Percentiles rank a stretch among this genome's conserved stretches.
These are phyloP conservation scores for Xiphophorus birchmanni DNA, from an alignment of 2,797 vertebrate species.

Conservation along the genomic window DNA sequence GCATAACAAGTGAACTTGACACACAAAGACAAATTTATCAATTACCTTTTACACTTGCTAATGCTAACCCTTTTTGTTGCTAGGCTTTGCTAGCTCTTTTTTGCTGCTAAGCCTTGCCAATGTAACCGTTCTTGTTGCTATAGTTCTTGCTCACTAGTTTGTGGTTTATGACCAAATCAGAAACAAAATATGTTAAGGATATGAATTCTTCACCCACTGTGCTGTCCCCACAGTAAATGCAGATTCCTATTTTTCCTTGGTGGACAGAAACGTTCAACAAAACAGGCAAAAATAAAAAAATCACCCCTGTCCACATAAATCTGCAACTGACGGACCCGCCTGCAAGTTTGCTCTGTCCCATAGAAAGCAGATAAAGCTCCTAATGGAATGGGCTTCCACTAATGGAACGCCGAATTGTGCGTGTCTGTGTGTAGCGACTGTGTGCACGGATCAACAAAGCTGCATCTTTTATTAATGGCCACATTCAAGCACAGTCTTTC, in stretches of 20 bases:
- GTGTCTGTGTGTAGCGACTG: constrained; percentile 17
- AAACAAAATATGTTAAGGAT: background rate
- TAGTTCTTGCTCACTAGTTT: background rate
- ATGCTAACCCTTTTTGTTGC: too few species aligned
- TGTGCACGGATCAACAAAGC: constrained; percentile 48
- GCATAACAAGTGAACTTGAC: too few species aligned
- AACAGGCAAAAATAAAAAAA: background rate
- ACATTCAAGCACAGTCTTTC: constrained; percentile 41
- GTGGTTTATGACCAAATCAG: background rate
- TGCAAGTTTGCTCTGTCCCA: constrained; percentile 29
- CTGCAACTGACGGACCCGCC: constrained; percentile 27
- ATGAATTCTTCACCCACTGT: background rate
- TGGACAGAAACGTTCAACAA: background rate
- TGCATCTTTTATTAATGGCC: constrained; percentile 68
- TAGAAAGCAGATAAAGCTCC: constrained; percentile 72
- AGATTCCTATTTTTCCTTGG: background rate
- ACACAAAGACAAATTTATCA: too few species aligned
- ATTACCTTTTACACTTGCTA: too few species aligned
- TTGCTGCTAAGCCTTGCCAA: too few species aligned
- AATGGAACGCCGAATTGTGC: constrained; percentile 59
- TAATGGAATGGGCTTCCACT: constrained; percentile 67
- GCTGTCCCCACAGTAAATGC: background rate
- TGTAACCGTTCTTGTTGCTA: too few species aligned
- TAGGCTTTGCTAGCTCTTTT: too few species aligned
- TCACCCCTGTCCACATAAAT: background rate